Percentiles rank a stretch among this genome's conserved stretches.
These are phyloP conservation scores for Lordiphosa fenestrarum DNA, from an alignment of 2,888 invertebrate genomes.

Conservation along the genomic window DNA sequence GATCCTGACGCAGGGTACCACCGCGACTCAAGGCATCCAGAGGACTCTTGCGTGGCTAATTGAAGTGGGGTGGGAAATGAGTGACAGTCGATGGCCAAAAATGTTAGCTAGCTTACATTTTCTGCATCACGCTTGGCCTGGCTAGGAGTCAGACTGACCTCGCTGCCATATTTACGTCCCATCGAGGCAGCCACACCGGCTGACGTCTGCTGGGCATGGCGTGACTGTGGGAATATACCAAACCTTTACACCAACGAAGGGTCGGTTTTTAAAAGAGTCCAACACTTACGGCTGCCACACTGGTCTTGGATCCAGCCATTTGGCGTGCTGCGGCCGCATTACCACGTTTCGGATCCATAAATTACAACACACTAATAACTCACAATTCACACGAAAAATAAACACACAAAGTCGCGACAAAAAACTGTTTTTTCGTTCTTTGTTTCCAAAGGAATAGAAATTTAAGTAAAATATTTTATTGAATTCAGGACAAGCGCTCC, in stretches of 20 bases:
- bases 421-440: conserved; percentile 13
- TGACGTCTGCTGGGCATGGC: conserved; percentile 23
- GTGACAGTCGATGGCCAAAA: neutral
- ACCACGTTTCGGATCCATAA: conserved; percentile 58
- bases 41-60: conserved; percentile 70
- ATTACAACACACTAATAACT: conserved; percentile 35
- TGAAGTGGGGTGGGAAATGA: neutral
- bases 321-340: conserved; percentile 36
- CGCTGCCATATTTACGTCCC: conserved; percentile 65
- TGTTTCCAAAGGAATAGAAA: neutral
- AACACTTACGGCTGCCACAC: conserved; percentile 49
- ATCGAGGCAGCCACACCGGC: conserved; percentile 5
- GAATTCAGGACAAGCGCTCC: conserved; percentile 25
- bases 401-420: conserved; percentile 32
- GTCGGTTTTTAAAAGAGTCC: conserved; percentile 6
- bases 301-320: conserved; percentile 45
- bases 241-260: conserved; percentile 9
- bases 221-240: conserved; percentile 41
- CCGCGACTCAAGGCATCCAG: conserved; percentile 75
- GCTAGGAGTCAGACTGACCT: conserved; percentile 76
- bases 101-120: conserved; percentile 56
- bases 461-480: conserved; percentile 20
- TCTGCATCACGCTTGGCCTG: conserved; percentile 57
- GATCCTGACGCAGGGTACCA: conserved; percentile 45
- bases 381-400: conserved; percentile 36